phyloP scores from a whole-genome alignment of 2,888 invertebrate genomes.

The Malthinus flaveolus region DNA sequence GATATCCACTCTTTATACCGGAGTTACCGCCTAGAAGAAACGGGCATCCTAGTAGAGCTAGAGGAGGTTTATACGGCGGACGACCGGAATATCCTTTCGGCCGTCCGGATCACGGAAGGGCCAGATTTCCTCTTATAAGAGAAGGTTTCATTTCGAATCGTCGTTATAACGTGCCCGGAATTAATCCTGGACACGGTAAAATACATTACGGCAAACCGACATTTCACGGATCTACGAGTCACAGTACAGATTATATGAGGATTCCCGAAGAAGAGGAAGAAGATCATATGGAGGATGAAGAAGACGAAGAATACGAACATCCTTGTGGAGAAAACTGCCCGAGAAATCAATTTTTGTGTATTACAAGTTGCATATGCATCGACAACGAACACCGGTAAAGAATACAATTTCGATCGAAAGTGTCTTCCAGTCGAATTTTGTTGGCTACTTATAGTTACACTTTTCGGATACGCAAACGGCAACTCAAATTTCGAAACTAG shows the following conservation, averaged over 20 bases:
- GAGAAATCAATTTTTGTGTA: constrained; percentile 60
- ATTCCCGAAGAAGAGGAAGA: constrained; percentile 51
- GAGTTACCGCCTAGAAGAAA: constrained; percentile 24
- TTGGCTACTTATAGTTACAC: too few species aligned
- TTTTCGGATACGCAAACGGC: too few species aligned
- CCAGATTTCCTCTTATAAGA: constrained; percentile 38
- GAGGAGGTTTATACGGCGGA: constrained; percentile 47
- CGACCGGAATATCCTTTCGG: constrained; percentile 47
- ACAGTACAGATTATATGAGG: constrained; percentile 36
- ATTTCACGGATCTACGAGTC: constrained; percentile 15
- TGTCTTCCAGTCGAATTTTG: too few species aligned
- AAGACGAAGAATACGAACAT: constrained; percentile 44
- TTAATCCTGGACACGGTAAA: constrained; percentile 30
- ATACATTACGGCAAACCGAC: constrained; percentile 38
- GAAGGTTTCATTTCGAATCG: constrained; percentile 43
- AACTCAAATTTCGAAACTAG: too few species aligned
- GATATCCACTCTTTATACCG: constrained; percentile 32
- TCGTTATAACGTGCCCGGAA: constrained; percentile 34
- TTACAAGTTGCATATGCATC: constrained; percentile 69
- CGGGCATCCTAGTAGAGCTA: constrained; percentile 13
- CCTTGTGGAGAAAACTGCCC: constrained; percentile 53
- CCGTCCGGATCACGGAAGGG: constrained; percentile 37
- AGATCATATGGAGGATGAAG: constrained; percentile 25
- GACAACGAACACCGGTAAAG: constrained; percentile 45
- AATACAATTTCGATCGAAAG: too few species aligned